Conservation (phyloP, 1,140 invertebrate species). For the Panulirus ornatus region DNA sequence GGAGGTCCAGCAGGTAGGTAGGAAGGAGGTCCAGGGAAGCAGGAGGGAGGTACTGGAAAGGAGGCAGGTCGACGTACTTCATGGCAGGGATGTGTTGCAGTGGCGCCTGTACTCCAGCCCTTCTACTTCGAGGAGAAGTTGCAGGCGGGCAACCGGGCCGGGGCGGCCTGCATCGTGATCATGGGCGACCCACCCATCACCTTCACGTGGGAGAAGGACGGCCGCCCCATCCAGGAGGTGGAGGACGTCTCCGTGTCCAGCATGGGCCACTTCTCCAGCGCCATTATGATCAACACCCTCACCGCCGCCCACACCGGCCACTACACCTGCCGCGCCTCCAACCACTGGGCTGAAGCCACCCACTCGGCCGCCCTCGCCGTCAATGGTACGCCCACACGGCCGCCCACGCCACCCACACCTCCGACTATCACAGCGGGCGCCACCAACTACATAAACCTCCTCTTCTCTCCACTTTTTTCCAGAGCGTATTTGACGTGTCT, state of each 20-base stretch:
- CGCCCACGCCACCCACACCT: conserved; percentile 20
- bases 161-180: conserved; percentile 87
- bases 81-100: conserved; percentile 72
- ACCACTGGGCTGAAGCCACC: conserved; percentile 75
- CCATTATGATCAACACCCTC: conserved; percentile 88
- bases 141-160: conserved; percentile 83
- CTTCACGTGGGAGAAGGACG: conserved; percentile 88
- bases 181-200: conserved; percentile 88
- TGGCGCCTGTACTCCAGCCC: conserved; percentile 76
- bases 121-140: conserved; percentile 76
- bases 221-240: conserved; percentile 80
- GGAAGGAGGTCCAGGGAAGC: not conserved
- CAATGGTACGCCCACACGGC: conserved; percentile 77
- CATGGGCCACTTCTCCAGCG: conserved; percentile 80
- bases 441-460: not conserved
- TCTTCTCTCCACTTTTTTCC: conserved; percentile 54
- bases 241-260: conserved; percentile 52
- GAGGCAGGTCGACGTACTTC: not conserved
- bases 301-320: conserved; percentile 77
- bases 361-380: conserved; percentile 76
- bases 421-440: too few relatives aligned
- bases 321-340: conserved; percentile 76
- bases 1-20: not conserved
- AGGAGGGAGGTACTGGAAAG: conserved; percentile 11
- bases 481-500: conserved; percentile 26